Percentiles rank a stretch among this genome's conserved stretches.
These are phyloP conservation scores for Littorina saxatilis DNA, from an alignment of 1,140 invertebrate genomes.

Conservation along the genomic window DNA sequence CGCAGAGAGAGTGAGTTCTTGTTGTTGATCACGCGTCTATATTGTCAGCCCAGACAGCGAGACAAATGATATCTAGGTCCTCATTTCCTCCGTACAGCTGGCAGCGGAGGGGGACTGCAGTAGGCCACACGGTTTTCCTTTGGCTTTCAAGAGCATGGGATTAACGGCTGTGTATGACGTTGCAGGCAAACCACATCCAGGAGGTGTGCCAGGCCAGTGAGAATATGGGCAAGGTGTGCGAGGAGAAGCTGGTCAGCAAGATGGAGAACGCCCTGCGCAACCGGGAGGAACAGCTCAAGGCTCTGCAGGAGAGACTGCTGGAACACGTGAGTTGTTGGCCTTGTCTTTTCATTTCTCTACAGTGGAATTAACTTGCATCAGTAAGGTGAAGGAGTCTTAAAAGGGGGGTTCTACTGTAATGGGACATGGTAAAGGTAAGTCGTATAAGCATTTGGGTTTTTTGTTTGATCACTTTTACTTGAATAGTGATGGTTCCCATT, in stretches of 20 bases:
- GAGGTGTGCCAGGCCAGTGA: constrained; percentile 70
- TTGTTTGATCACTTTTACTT: not conserved
- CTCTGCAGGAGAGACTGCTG: constrained; percentile 64
- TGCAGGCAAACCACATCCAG: constrained; percentile 69
- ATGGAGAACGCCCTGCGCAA: constrained; percentile 72
- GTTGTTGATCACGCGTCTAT: no score
- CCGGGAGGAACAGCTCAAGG: constrained; percentile 67
- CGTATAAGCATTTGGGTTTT: not conserved
- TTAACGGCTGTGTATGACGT: no score
- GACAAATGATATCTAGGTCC: no score
- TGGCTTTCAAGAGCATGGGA: no score
- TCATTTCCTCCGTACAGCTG: no score
- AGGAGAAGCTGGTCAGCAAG: constrained; percentile 69
- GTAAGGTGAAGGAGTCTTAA: no score
- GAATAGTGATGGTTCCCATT: not conserved
- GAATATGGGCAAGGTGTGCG: constrained; percentile 61
- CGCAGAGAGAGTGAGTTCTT: no score
- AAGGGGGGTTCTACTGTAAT: no score
- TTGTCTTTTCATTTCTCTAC: not conserved
- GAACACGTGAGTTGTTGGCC: constrained; percentile 65
- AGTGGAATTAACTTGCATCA: not conserved
- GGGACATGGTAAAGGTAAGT: not conserved
- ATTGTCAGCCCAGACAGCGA: no score
- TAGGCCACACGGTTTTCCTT: no score
- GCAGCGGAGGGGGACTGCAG: no score